Percentiles rank a stretch among this genome's conserved stretches.
phyloP scores from a whole-genome alignment of 2,888 invertebrate genomes.

The Meteorus colon region DNA sequence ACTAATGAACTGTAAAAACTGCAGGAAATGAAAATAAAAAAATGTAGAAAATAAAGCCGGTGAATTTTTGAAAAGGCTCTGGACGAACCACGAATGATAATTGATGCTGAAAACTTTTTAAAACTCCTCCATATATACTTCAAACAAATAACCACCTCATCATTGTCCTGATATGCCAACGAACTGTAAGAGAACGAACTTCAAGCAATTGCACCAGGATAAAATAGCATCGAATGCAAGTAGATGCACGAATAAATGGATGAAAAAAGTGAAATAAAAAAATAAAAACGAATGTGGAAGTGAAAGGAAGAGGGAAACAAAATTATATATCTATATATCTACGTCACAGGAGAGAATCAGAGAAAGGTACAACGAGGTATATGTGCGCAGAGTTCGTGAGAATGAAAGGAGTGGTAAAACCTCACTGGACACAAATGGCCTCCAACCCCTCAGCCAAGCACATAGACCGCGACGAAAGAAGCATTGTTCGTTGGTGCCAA shows the following conservation, averaged over 20 bases:
- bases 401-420: slow-evolving; percentile 43
- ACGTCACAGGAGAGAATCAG: slow-evolving; percentile 6
- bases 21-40: background rate
- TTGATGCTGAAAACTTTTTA: background rate
- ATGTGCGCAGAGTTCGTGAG: slow-evolving; percentile 19
- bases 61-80: background rate
- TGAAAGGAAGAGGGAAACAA: slow-evolving; percentile 21
- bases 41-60: background rate
- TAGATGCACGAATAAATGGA: slow-evolving; percentile 24
- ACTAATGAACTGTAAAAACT: background rate
- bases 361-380: slow-evolving; percentile 14
- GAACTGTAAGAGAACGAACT: slow-evolving; percentile 8
- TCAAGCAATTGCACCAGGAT: background rate
- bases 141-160: background rate
- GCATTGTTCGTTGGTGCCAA: slow-evolving; percentile 42
- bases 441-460: slow-evolving; percentile 41
- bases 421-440: slow-evolving; percentile 48
- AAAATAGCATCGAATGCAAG: slow-evolving; percentile 35
- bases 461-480: slow-evolving; percentile 44
- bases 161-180: background rate
- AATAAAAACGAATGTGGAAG: slow-evolving; percentile 7
- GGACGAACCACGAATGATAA: background rate
- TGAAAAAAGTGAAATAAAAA: background rate
- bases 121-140: background rate
- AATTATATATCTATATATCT: background rate